Conservation (phyloP, 2,113 vertebrate genomes). For the Triplophysa tibetana region DNA sequence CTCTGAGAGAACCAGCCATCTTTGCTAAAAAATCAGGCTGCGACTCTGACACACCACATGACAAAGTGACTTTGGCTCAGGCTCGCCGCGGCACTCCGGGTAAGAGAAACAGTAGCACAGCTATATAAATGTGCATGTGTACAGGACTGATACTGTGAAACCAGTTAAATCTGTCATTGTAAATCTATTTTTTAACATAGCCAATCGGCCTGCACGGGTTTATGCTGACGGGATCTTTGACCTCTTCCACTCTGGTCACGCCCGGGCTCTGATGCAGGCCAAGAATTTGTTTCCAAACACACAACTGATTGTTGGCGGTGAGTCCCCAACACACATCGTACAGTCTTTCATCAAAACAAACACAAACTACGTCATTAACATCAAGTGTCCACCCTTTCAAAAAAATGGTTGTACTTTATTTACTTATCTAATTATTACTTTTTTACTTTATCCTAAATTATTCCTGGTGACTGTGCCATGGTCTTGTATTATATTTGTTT, state of each 20-base stretch:
- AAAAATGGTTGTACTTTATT: too few relatives aligned
- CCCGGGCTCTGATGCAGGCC: conserved; percentile 98
- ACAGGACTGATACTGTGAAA: background rate
- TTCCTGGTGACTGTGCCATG: background rate
- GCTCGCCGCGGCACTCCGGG: conserved; percentile 55
- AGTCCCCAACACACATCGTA: conserved; percentile 48
- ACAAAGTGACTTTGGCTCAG: conserved; percentile 51
- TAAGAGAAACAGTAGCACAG: conserved; percentile 1
- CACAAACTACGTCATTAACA: background rate
- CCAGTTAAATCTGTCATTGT: background rate
- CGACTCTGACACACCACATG: conserved; percentile 30
- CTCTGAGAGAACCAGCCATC: conserved; percentile 48
- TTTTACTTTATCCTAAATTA: background rate
- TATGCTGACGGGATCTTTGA: conserved; percentile 99
- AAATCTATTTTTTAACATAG: conserved; percentile 68
- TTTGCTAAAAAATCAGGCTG: conserved; percentile 42
- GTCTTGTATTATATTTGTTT: conserved; percentile 11
- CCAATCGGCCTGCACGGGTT: conserved; percentile 93
- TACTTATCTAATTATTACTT: too few relatives aligned
- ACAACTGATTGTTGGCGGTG: conserved; percentile 98
- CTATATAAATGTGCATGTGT: background rate
- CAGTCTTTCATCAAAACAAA: background rate
- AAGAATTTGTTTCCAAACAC: conserved; percentile 98
- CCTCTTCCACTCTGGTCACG: conserved; percentile 96
- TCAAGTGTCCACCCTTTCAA: background rate